Evolutionary conservation across 2,888 invertebrate genomes (phyloP).

Genomic region (Hybos culiciformis): DNA sequence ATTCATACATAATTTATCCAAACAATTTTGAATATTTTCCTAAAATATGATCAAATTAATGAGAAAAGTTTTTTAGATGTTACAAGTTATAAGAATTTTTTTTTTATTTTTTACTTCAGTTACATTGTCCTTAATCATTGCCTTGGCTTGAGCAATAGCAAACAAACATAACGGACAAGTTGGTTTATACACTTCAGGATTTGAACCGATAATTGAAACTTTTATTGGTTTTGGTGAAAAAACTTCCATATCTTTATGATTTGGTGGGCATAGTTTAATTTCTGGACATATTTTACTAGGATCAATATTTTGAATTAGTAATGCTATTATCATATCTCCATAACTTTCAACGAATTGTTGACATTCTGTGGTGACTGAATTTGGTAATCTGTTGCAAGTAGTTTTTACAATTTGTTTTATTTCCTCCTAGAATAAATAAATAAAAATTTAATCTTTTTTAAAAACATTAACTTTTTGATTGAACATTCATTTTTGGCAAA

Average conservation of each 20-base stretch:
- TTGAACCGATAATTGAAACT: slow-evolving; percentile 23
- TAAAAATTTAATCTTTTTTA: not conserved
- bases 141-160: slow-evolving; percentile 63
- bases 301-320: slow-evolving; percentile 50
- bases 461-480: not conserved
- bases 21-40: slow-evolving; percentile 41
- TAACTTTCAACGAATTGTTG: slow-evolving; percentile 62
- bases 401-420: slow-evolving; percentile 52
- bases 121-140: slow-evolving; percentile 55
- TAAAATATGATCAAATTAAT: not conserved
- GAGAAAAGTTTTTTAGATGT: not conserved
- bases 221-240: slow-evolving; percentile 29
- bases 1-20: slow-evolving; percentile 56
- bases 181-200: too few relatives aligned
- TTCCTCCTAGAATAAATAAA: slow-evolving; percentile 40
- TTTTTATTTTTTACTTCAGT: slow-evolving; percentile 46
- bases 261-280: slow-evolving; percentile 51
- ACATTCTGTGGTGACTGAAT: slow-evolving; percentile 49
- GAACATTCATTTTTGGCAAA: too few relatives aligned
- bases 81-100: not conserved
- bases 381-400: slow-evolving; percentile 56
- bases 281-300: slow-evolving; percentile 46
- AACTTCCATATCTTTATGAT: slow-evolving; percentile 39
- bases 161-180: slow-evolving; percentile 75
- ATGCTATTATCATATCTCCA: slow-evolving; percentile 62